Percentiles rank a stretch among this genome's conserved stretches.
These are phyloP conservation scores for Indicator indicator DNA, from an alignment of 2,113 vertebrate species.

Conservation along the genomic window DNA sequence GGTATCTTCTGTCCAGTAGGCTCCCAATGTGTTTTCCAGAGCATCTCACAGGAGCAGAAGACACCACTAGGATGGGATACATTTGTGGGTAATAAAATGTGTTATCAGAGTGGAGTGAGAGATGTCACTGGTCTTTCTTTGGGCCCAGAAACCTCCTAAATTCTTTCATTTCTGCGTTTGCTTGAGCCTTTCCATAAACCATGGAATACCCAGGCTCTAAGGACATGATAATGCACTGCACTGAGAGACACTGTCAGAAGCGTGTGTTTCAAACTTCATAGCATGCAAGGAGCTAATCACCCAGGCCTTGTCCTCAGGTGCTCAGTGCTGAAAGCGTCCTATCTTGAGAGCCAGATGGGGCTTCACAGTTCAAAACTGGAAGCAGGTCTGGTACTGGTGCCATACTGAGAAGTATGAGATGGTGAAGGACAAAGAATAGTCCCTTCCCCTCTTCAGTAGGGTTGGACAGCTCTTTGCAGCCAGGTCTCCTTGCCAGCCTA, in stretches of 20 bases:
- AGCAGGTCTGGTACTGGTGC: not conserved
- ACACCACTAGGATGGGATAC: not conserved
- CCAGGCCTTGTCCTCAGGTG: too few species aligned
- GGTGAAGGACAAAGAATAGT: not conserved
- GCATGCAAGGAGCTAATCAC: too few species aligned
- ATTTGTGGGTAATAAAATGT: not conserved
- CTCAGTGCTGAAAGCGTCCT: not conserved
- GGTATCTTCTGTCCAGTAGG: not conserved
- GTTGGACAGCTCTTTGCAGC: not conserved
- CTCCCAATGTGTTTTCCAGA: not conserved
- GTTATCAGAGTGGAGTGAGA: not conserved
- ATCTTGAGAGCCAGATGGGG: not conserved
- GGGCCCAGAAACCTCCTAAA: not conserved
- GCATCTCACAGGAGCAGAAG: not conserved
- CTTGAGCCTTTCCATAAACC: not conserved
- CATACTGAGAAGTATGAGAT: not conserved
- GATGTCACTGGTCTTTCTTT: not conserved
- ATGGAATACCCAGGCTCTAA: not conserved
- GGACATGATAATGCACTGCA: not conserved
- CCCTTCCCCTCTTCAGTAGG: not conserved
- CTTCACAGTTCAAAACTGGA: fast-evolving
- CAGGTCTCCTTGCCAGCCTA: not conserved
- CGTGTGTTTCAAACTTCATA: not conserved
- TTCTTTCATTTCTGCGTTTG: not conserved
- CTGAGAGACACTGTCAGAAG: not conserved